A percentile compares a stretch with the other conserved stretches of the same genome.
Conservation (phyloP, 2,797 vertebrate species). For the Enteromius mattozi region DNA sequence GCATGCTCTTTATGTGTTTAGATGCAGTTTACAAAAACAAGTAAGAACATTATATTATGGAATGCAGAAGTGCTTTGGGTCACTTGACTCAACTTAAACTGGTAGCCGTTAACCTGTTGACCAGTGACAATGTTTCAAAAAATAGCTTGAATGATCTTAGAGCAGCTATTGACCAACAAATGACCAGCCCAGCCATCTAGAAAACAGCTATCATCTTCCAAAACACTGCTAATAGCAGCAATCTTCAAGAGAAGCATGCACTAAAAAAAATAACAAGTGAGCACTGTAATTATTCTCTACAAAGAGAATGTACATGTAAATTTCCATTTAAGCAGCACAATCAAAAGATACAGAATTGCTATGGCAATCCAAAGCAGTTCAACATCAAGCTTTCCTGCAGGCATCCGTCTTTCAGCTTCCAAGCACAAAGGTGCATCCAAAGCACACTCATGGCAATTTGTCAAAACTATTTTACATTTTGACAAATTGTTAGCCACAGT, state of each 20-base stretch:
- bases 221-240: background rate
- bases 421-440: background rate
- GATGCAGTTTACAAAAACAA: background rate
- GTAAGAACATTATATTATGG: background rate
- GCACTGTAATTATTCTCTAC: background rate
- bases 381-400: background rate
- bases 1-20: background rate
- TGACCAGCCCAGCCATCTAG: background rate
- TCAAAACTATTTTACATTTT: background rate
- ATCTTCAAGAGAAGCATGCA: background rate
- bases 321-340: background rate
- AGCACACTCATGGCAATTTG: background rate
- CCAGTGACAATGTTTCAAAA: background rate
- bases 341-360: background rate
- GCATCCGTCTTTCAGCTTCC: background rate
- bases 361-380: background rate
- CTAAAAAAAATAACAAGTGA: background rate
- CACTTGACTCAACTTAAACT: background rate
- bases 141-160: background rate
- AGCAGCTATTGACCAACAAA: background rate
- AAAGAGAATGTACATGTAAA: background rate
- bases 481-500: background rate
- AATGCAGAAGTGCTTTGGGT: background rate
- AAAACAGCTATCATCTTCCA: background rate
- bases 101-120: background rate